Evolutionary conservation across 2,888 invertebrate genomes (phyloP).

Genomic region (Lycocerus yunnanus): DNA sequence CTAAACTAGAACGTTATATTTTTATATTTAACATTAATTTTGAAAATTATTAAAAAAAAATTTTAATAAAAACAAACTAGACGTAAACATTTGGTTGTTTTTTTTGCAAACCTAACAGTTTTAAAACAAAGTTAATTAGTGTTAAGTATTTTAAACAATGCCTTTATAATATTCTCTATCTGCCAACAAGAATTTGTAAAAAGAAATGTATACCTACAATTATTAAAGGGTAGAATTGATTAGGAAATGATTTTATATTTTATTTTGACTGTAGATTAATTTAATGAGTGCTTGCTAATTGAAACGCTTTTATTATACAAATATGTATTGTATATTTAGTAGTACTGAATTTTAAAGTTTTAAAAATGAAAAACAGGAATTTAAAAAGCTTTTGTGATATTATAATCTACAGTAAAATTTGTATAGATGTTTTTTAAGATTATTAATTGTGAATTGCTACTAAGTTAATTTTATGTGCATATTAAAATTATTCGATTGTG

Average conservation of each 20-base stretch:
- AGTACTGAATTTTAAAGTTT: background rate
- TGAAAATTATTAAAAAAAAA: background rate
- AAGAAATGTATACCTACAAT: background rate
- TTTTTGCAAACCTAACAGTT: background rate
- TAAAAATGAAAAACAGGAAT: conserved; percentile 3
- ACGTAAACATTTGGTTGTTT: background rate
- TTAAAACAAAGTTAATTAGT: background rate
- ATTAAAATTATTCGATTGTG: conserved; percentile 6
- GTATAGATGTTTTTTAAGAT: conserved; percentile 25
- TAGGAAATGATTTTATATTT: background rate
- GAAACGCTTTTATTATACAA: background rate
- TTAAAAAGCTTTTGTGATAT: conserved; percentile 30
- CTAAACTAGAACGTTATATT: background rate
- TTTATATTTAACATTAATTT: background rate
- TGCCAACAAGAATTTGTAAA: background rate
- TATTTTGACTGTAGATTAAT: background rate
- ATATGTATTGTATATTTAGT: background rate
- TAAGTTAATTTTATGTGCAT: conserved; percentile 13
- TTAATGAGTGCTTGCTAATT: background rate
- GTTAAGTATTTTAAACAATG: background rate
- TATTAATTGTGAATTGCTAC: conserved; percentile 14
- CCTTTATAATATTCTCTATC: background rate
- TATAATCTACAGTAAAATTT: conserved; percentile 22
- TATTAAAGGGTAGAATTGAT: background rate
- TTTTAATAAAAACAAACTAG: background rate